Evolutionary conservation across 2,113 vertebrate genomes (phyloP).

Genomic region (Opisthocomus hoazin): DNA sequence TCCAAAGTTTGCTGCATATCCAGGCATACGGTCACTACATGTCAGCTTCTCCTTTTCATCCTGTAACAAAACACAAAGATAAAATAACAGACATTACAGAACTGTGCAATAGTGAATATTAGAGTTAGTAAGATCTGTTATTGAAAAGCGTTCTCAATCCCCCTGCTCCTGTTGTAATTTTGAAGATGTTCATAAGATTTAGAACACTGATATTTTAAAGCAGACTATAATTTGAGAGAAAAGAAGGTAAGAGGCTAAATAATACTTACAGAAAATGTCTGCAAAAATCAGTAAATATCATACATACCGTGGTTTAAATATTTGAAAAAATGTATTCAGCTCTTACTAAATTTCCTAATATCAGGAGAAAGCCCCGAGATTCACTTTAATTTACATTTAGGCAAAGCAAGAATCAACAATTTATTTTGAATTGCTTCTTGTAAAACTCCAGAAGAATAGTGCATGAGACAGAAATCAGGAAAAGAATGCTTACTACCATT

Average conservation of each 20-base stretch:
- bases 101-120: neutral
- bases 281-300: neutral
- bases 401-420: neutral
- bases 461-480: neutral
- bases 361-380: neutral
- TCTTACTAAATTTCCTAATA: neutral
- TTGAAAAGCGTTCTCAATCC: neutral
- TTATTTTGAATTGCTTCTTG: neutral
- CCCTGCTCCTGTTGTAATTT: neutral
- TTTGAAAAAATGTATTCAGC: neutral
- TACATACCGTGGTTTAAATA: neutral
- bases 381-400: neutral
- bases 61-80: slow-evolving; percentile 47
- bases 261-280: neutral
- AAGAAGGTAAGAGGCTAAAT: neutral
- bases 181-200: neutral
- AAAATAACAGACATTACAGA: neutral
- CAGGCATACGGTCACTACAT: slow-evolving; percentile 86
- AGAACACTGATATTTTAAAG: neutral
- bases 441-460: neutral
- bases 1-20: slow-evolving; percentile 87
- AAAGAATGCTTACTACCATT: neutral
- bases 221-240: neutral
- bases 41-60: slow-evolving; percentile 84
- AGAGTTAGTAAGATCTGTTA: neutral